Base-by-base conservation (phyloP, 2,797 vertebrate genomes). In the Poecilia velifera region DNA sequence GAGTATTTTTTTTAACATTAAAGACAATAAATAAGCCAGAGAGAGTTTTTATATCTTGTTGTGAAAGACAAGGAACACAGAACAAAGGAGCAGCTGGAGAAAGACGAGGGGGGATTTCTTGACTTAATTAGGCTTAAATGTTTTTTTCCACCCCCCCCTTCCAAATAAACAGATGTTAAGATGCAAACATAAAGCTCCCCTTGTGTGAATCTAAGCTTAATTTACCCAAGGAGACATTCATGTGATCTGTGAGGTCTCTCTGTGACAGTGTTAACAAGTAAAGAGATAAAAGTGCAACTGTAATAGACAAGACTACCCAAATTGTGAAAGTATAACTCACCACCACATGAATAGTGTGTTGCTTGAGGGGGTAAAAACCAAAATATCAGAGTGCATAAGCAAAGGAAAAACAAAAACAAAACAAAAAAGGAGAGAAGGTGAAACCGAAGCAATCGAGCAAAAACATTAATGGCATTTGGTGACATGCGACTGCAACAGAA, bases 301-400 rank as follows among this genome's bases (percentile, higher is more conserved):
- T 64, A 85, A 82, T 74, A 90, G 75, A 91, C 84, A 76, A 89
- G 76, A 91, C 84, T 90, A 91, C 74, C 79, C 86, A 93, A 91
- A 88, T 92, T 94, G 90, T 93, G 88, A 94, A 92, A 95, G 91
- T 88, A 89, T 81, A 95, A 99, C 98, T 99, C 98, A 99, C 98
- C 98, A 99, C 98, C 96, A 99, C 98, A 93, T 99, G 98, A 97
- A 99, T 99, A 96, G 98, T 99, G 95, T 99, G 98, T 98, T 99
- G 98, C 98, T 99, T 41, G 41, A 96, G 90, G 92, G 83, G 84
- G 78, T 91, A 94, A 95, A 96, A 96, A 96, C 95, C 96, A 94
- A 97, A 98, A 97, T 96, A 96, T 97, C 97, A 97, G 96, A 96
- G 96, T 96, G 96, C 96, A 96, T 95, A 96, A 97, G 97, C 96